Evolutionary conservation across 2,797 vertebrate genomes (phyloP).

Genomic region (Tolypeutes matacus): DNA sequence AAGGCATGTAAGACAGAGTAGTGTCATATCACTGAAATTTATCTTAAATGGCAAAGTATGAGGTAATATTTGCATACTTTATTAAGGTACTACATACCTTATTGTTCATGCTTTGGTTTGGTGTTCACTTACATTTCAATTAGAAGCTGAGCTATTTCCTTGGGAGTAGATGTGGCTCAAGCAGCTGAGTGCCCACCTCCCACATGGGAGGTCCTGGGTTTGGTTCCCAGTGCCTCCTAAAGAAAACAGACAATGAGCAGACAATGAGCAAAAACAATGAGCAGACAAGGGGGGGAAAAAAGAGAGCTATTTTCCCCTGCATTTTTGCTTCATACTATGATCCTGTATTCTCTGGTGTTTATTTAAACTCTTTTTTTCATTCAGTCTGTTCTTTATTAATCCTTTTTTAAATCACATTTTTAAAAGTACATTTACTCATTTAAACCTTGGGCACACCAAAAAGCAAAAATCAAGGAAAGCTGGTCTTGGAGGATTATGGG

Average conservation of each 20-base stretch:
- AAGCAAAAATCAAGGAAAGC: background rate
- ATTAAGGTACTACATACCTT: background rate
- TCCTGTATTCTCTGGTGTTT: background rate
- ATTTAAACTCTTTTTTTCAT: background rate
- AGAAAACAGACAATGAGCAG: too few relatives aligned
- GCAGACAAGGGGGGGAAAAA: too few relatives aligned
- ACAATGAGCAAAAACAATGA: too few relatives aligned
- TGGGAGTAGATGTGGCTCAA: too few relatives aligned
- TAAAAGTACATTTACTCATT: background rate
- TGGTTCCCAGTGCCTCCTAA: too few relatives aligned
- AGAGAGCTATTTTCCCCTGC: background rate
- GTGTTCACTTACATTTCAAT: background rate
- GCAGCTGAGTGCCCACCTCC: too few relatives aligned
- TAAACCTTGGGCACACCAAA: background rate
- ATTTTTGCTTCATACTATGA: constrained; percentile 12
- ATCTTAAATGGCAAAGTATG: background rate
- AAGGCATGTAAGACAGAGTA: background rate
- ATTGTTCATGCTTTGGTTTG: background rate
- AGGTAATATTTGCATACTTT: too few relatives aligned
- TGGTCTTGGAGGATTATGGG: too few relatives aligned
- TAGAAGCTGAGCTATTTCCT: background rate
- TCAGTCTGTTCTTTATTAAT: background rate
- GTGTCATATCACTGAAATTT: constrained; percentile 12
- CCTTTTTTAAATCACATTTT: background rate
- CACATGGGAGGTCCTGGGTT: too few relatives aligned